These are phyloP conservation scores for Sebastes miniatus DNA, from an alignment of 2,797 vertebrate genomes.

Conservation along the genomic window DNA sequence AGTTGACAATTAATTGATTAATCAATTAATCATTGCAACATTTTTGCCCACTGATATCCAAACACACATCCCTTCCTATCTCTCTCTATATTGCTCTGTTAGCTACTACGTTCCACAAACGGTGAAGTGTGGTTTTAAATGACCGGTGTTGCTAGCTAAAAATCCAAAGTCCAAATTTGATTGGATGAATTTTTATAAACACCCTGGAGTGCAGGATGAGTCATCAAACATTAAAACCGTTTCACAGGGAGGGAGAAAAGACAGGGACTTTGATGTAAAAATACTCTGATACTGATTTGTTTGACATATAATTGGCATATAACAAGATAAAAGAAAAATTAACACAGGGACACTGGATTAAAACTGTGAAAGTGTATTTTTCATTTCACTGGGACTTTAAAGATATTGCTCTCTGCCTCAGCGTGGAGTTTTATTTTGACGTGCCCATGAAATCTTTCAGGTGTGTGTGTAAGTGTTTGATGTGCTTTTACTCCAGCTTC, in stretches of 20 bases:
- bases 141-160: too few species aligned
- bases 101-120: background rate
- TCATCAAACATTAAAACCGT: background rate
- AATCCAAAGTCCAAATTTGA: too few species aligned
- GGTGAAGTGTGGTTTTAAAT: too few species aligned
- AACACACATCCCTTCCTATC: background rate
- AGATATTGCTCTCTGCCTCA: background rate
- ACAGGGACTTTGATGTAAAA: background rate
- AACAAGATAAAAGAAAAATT: background rate
- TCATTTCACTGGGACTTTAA: background rate
- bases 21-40: too few species aligned
- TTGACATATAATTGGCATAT: background rate
- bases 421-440: constrained; percentile 29
- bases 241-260: too few species aligned
- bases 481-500: constrained; percentile 17
- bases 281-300: background rate
- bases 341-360: background rate
- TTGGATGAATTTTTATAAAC: too few species aligned
- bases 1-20: too few species aligned
- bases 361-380: background rate
- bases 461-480: constrained; percentile 23
- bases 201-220: background rate
- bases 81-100: background rate
- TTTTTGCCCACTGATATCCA: background rate
- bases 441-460: constrained; percentile 37